Percentiles rank a stretch among this genome's conserved stretches.
Evolutionary conservation across 1,140 invertebrate genomes (phyloP).

Genomic region (Wasmannia auropunctata): DNA sequence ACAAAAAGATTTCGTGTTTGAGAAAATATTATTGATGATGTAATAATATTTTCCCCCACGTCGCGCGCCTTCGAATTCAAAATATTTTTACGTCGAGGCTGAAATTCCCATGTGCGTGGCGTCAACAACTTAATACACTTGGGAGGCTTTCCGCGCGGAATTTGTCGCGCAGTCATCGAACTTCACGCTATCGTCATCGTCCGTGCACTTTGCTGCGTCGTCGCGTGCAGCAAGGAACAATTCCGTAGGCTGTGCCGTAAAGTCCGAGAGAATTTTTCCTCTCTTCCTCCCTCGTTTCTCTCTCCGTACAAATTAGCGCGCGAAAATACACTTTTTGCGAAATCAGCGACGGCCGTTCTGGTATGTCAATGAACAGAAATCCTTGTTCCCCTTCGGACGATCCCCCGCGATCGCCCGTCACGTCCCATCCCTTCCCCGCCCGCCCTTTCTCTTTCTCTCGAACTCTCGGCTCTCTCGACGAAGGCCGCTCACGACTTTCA

Average conservation of each 20-base stretch:
- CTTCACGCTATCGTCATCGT: slow-evolving; percentile 65
- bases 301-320: slow-evolving; percentile 62
- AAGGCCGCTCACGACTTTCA: slow-evolving; percentile 70
- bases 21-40: slow-evolving; percentile 26
- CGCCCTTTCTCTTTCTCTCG: slow-evolving; percentile 69
- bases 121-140: neutral
- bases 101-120: slow-evolving; percentile 1
- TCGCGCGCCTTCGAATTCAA: neutral
- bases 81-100: neutral
- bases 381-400: slow-evolving; percentile 67
- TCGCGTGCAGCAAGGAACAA: slow-evolving; percentile 43
- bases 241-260: slow-evolving; percentile 5
- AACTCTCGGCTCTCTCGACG: slow-evolving; percentile 59
- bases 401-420: slow-evolving; percentile 10
- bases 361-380: slow-evolving; percentile 71
- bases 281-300: neutral
- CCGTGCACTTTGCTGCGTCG: slow-evolving; percentile 26
- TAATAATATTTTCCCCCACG: slow-evolving; percentile 18
- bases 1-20: slow-evolving; percentile 9
- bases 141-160: slow-evolving; percentile 58
- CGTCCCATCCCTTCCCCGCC: slow-evolving; percentile 50
- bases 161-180: slow-evolving; percentile 68
- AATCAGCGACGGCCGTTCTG: slow-evolving; percentile 57
- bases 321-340: slow-evolving; percentile 73
- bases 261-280: neutral